Base-by-base conservation (phyloP, 2,797 vertebrate genomes). In the Tympanoctomys barrerae region DNA sequence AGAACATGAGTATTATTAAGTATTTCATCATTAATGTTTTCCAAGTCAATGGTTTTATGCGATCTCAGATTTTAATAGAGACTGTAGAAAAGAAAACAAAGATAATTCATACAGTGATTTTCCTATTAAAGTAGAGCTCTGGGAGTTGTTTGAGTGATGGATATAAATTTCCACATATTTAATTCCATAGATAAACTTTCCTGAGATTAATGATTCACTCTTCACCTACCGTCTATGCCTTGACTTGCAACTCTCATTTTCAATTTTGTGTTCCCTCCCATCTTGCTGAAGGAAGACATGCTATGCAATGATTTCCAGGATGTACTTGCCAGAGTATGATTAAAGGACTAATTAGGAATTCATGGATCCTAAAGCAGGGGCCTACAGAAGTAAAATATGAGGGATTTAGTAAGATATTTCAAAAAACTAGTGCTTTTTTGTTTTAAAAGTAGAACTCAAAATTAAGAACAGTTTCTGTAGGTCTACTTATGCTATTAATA, bases 361-460 rank as follows among this genome's bases (percentile, higher is more conserved):
- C 1, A 24, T 0, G 39, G 14, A 4, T 64, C n/a, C 18, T 87
- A 33, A 79, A 49, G 1, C 11, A 39, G 12, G 83, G 49, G 68
- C 10, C 52, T n/a, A 66, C 3, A 59, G 31, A 73, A 26, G 7
- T 10, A 46, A 92, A 83, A 59, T 18, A 26, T 33, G 11, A 57
- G 0, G 61, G 13, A 61, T 59, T 82, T 66, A 42, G 3, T 49
- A 78, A 86, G 33, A 42, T 21, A 54, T 64, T 79, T 7, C 26
- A 31, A 54, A 5, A 3, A 26, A 8, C 21, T 5, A 46, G 5
- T 19, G 33, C 39, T 82, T 71, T 1, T 89, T 77, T 86, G 8
- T 81, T 52, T 78, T 46, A 70, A 94, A 82, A 49, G 52, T 73
- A 90, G 7, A 64, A 79, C 86, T 78, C 39, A 78, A 33, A 85